These are phyloP conservation scores for Bucco capensis DNA, from an alignment of 2,113 vertebrate genomes.

Conservation along the genomic window DNA sequence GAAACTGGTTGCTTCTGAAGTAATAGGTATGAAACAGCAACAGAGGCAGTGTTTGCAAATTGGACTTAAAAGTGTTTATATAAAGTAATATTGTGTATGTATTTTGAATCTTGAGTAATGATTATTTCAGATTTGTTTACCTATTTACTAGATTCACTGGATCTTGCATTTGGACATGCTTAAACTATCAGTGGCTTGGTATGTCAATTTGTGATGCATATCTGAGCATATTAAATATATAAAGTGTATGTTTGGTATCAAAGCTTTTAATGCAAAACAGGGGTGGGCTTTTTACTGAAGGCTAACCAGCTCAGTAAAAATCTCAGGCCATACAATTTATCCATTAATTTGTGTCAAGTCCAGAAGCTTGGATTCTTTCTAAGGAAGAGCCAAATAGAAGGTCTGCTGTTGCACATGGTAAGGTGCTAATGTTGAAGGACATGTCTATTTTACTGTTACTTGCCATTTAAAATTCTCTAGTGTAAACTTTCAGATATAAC, in stretches of 20 bases:
- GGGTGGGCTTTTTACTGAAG: background rate
- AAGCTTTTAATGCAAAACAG: background rate
- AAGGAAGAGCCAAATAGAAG: background rate
- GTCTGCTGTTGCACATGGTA: background rate
- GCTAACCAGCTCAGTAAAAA: background rate
- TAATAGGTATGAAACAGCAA: background rate
- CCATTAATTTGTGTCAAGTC: background rate
- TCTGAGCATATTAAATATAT: background rate
- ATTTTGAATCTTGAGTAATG: background rate
- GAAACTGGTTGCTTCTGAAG: background rate
- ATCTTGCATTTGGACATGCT: background rate
- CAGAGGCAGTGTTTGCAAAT: background rate
- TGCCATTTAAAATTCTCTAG: background rate
- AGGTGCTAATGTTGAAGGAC: background rate
- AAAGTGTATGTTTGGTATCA: background rate
- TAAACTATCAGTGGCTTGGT: background rate
- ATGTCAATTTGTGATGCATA: background rate
- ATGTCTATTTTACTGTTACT: background rate
- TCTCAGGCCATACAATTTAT: background rate
- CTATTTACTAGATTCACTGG: background rate
- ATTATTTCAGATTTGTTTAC: background rate
- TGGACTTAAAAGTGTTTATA: background rate
- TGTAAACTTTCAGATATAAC: background rate
- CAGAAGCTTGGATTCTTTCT: background rate
- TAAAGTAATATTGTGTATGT: background rate